A percentile compares a stretch with the other conserved stretches of the same genome.
Evolutionary conservation across 2,113 vertebrate genomes (phyloP).

Genomic region (Bubo blakistoni): DNA sequence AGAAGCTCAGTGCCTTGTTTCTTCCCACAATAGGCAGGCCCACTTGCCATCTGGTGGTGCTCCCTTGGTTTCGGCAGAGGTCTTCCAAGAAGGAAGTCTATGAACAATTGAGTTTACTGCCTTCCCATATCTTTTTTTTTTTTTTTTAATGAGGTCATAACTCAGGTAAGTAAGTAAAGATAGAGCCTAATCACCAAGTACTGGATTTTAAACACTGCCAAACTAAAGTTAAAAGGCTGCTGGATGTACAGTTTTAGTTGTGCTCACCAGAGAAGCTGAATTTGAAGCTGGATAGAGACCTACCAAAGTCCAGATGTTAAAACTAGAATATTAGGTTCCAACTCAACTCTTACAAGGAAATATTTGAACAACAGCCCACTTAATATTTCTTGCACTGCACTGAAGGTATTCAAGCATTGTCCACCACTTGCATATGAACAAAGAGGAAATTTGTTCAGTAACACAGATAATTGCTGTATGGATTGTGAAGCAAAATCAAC

Average conservation of each 20-base stretch:
- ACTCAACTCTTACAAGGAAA: neutral
- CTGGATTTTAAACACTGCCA: neutral
- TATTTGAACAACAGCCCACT: neutral
- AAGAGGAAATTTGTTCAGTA: neutral
- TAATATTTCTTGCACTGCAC: neutral
- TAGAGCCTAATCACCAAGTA: neutral
- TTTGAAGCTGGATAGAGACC: neutral
- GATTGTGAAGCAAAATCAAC: neutral
- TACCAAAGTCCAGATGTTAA: neutral
- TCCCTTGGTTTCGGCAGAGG: neutral
- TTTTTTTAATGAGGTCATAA: neutral
- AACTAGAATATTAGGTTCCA: neutral
- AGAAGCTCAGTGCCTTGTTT: neutral
- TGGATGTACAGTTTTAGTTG: neutral
- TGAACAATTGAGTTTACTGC: neutral
- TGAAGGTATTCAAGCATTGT: neutral
- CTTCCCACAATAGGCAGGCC: neutral
- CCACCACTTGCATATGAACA: neutral
- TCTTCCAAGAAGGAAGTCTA: neutral
- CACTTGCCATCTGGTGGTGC: neutral
- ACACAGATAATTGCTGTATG: neutral
- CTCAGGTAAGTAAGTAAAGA: neutral
- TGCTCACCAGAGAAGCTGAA: neutral
- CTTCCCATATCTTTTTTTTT: neutral
- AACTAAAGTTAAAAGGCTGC: neutral